A percentile compares a stretch with the other conserved stretches of the same genome.
phyloP scores from a whole-genome alignment of 2,113 vertebrate genomes.

The Sylvia atricapilla region DNA sequence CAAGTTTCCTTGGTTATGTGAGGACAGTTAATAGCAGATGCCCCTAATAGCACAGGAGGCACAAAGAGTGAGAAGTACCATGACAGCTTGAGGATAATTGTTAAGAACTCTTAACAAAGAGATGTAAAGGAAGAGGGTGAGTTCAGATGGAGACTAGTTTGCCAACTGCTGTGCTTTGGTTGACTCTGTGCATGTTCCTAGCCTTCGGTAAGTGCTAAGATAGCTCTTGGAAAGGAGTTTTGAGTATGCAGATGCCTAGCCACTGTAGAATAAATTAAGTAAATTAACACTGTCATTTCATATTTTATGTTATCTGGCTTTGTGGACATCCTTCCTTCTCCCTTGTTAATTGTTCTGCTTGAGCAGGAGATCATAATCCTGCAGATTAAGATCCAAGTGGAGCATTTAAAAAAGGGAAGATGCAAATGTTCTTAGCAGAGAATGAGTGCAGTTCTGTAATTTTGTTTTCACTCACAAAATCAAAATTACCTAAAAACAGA shows the following conservation, averaged over 20 bases:
- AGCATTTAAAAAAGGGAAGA: not conserved
- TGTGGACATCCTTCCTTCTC: not conserved
- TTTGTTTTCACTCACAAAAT: not conserved
- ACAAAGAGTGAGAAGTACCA: not conserved
- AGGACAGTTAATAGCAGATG: not conserved
- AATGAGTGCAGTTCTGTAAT: not conserved
- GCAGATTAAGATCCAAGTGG: not conserved
- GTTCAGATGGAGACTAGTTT: not conserved
- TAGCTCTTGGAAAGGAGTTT: not conserved
- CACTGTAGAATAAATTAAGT: not conserved
- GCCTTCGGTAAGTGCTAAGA: not conserved
- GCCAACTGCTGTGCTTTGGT: not conserved
- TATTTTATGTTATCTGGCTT: not conserved
- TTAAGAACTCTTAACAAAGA: not conserved
- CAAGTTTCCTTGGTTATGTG: not conserved
- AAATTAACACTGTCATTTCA: not conserved
- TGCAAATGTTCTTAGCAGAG: not conserved
- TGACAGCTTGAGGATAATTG: not conserved
- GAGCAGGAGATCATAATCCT: not conserved
- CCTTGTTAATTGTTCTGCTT: not conserved
- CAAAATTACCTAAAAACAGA: not conserved
- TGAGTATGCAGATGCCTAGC: not conserved
- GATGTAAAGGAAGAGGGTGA: not conserved
- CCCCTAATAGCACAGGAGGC: not conserved
- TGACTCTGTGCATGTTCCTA: not conserved